Evolutionary conservation across 2,888 invertebrate species (phyloP).

Genomic region (Marasmarcha lunaedactyla): DNA sequence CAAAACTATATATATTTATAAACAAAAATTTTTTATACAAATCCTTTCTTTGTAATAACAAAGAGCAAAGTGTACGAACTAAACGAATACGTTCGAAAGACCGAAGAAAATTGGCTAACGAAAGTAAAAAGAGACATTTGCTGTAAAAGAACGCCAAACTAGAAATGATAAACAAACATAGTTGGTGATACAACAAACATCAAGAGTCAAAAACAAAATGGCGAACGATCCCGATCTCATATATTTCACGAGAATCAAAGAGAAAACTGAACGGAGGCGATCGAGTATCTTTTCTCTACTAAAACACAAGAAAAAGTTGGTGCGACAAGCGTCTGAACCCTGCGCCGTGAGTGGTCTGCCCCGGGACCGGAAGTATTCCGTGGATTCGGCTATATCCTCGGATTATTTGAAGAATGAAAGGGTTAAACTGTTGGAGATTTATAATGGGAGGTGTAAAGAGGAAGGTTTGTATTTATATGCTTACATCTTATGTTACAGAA

Average conservation of each 20-base stretch:
- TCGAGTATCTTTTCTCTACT: constrained; percentile 51
- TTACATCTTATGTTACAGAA: too few species aligned
- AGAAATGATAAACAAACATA: too few species aligned
- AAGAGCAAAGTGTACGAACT: too few species aligned
- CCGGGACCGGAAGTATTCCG: constrained; percentile 38
- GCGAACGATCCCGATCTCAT: constrained; percentile 30
- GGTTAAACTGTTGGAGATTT: constrained; percentile 12
- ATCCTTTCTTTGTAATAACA: too few species aligned
- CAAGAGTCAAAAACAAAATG: constrained; percentile 26
- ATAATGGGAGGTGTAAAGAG: constrained; percentile 15
- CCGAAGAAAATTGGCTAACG: too few species aligned
- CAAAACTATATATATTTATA: too few species aligned
- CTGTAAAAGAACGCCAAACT: too few species aligned
- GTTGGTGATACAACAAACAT: too few species aligned
- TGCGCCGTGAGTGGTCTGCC: constrained; percentile 19
- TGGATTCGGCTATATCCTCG: constrained; percentile 44
- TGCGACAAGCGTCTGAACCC: constrained; percentile 44
- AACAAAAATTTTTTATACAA: too few species aligned
- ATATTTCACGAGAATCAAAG: constrained; percentile 25
- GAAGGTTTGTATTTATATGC: too few species aligned
- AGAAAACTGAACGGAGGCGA: constrained; percentile 34
- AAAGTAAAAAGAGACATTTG: too few species aligned
- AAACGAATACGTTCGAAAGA: too few species aligned
- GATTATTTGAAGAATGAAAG: constrained; percentile 30
- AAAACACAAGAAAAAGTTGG: constrained; percentile 40